These are phyloP conservation scores for Artibeus jamaicensis DNA, from an alignment of 2,797 vertebrate species.

Conservation along the genomic window DNA sequence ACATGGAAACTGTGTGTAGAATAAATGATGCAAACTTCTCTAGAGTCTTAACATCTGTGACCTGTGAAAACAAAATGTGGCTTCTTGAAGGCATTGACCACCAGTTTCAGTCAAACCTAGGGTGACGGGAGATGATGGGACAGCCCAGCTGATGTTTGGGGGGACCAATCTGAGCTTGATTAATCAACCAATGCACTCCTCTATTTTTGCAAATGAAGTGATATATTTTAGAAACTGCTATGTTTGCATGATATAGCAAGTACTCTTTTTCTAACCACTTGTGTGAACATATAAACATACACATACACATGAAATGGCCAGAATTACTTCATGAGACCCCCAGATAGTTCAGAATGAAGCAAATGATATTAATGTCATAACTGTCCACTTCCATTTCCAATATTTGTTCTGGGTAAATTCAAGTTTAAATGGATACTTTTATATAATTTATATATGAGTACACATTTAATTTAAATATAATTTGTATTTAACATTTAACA, in stretches of 20 bases:
- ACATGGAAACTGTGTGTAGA: neutral
- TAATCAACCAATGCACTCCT: neutral
- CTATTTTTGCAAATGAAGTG: constrained; percentile 8
- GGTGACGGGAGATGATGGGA: accelerated
- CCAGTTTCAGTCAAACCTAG: neutral
- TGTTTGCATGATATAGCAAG: neutral
- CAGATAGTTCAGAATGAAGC: neutral
- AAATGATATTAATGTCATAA: neutral
- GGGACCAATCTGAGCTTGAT: neutral
- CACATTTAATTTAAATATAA: neutral
- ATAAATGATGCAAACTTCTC: neutral
- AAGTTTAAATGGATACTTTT: neutral
- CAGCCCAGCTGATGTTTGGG: accelerated
- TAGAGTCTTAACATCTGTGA: neutral
- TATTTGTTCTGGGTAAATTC: neutral
- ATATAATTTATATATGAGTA: neutral
- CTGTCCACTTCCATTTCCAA: neutral
- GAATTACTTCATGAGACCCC: neutral
- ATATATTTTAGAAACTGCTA: neutral
- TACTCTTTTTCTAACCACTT: constrained; percentile 5
- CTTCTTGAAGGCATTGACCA: neutral
- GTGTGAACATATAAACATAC: neutral
- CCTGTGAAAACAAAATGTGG: neutral
- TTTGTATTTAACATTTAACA: neutral
- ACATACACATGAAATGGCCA: neutral